Percentiles rank a stretch among this genome's conserved stretches.
Evolutionary conservation across 2,888 invertebrate species (phyloP).

Genomic region (Unio delphinus): DNA sequence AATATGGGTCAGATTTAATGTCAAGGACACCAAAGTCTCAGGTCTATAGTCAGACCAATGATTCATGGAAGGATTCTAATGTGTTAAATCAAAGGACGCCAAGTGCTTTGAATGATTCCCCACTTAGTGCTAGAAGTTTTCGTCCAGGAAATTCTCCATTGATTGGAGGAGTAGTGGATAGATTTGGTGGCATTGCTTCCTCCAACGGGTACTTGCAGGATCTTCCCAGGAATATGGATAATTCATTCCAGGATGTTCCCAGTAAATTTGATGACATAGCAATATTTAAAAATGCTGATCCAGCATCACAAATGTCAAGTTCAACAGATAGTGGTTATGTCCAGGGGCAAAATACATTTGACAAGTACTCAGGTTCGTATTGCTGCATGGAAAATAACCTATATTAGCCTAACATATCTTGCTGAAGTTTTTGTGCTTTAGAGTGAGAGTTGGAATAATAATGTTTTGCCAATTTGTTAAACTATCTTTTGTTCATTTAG

Average conservation of each 20-base stretch:
- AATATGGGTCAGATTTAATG: too few species aligned
- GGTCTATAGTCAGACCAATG: conserved; percentile 28
- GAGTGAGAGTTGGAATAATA: too few species aligned
- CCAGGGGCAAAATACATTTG: conserved; percentile 57
- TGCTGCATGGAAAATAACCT: neutral
- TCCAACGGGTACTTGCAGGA: conserved; percentile 30
- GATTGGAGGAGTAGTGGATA: conserved; percentile 15
- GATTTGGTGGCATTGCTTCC: conserved; percentile 23
- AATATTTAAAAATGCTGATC: conserved; percentile 60
- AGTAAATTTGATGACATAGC: conserved; percentile 62
- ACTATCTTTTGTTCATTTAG: too few species aligned
- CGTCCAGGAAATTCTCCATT: conserved; percentile 40
- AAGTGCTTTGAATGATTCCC: conserved; percentile 25
- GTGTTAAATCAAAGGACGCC: conserved; percentile 35
- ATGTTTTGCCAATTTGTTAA: too few species aligned
- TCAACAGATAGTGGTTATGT: conserved; percentile 69
- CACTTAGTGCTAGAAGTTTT: conserved; percentile 17
- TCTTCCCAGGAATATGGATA: conserved; percentile 19
- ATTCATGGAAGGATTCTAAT: conserved; percentile 40
- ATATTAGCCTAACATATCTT: too few species aligned
- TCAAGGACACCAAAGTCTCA: conserved; percentile 19
- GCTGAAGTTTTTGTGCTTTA: too few species aligned
- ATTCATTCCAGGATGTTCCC: conserved; percentile 35
- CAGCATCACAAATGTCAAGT: conserved; percentile 66
- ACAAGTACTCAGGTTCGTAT: conserved; percentile 22